Evolutionary conservation across 2,113 vertebrate species (phyloP).

Genomic region (Speoplatyrhinus poulsoni): DNA sequence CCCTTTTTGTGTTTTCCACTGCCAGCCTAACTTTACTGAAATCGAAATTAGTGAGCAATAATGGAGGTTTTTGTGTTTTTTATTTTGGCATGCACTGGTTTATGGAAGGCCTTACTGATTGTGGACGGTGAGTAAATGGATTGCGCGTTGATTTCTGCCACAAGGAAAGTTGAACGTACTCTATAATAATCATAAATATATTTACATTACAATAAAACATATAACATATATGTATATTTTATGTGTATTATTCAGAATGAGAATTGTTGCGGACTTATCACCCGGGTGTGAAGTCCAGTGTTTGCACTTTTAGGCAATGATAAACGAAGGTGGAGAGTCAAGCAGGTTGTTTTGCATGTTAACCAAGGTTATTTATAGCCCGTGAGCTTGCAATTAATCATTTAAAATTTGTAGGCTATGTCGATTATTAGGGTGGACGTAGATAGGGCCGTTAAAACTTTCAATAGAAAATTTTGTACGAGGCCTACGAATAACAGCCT

Average conservation of each 20-base stretch:
- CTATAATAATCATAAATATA: too few species aligned
- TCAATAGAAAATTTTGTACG: too few species aligned
- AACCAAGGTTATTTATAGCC: conserved; percentile 5
- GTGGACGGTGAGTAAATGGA: conserved; percentile 42
- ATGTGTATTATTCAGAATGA: conserved; percentile 8
- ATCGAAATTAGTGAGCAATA: conserved; percentile 42
- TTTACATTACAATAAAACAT: too few species aligned
- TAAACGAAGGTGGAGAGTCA: neutral
- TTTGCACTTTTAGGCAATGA: neutral
- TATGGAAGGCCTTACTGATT: conserved; percentile 21
- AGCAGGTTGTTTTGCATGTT: conserved; percentile 27
- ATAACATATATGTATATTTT: too few species aligned
- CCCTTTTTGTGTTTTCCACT: too few species aligned
- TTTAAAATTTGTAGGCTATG: too few species aligned
- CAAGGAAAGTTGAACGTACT: too few species aligned
- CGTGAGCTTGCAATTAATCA: conserved; percentile 26
- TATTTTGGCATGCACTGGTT: conserved; percentile 26
- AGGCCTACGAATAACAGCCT: too few species aligned
- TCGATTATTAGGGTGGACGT: too few species aligned
- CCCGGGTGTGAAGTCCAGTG: conserved; percentile 27
- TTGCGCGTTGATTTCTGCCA: too few species aligned
- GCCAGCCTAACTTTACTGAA: neutral
- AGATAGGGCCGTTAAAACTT: too few species aligned
- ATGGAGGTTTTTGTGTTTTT: conserved; percentile 35
- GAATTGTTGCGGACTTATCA: conserved; percentile 42